Conservation (phyloP, 2,113 vertebrate species). For the Corythornis vintsioides region DNA sequence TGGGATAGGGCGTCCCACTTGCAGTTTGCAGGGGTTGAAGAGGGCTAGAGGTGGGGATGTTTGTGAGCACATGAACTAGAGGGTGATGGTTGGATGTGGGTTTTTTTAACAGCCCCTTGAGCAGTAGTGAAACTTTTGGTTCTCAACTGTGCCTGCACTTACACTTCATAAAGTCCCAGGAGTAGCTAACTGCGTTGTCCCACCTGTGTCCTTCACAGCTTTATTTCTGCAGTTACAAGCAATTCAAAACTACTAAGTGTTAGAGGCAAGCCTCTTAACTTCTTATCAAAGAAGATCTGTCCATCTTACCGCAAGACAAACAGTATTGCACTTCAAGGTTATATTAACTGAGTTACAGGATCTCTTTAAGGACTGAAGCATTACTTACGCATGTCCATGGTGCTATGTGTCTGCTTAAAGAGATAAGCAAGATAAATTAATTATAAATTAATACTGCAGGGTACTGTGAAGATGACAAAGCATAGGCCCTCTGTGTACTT, state of each 20-base stretch:
- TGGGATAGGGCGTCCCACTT: background rate
- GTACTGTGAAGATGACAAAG: constrained; percentile 69
- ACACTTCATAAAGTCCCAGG: constrained; percentile 30
- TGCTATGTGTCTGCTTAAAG: constrained; percentile 67
- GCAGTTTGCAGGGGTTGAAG: background rate
- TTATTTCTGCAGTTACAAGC: constrained; percentile 74
- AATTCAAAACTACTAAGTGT: constrained; percentile 62
- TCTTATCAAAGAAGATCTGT: constrained; percentile 64
- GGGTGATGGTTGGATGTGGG: background rate
- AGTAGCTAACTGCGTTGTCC: constrained; percentile 47
- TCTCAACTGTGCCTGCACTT: constrained; percentile 24
- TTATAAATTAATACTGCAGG: constrained; percentile 74
- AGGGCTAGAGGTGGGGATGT: background rate
- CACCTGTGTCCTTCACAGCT: constrained; percentile 68
- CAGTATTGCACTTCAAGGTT: constrained; percentile 80
- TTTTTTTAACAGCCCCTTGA: background rate
- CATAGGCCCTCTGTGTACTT: constrained; percentile 64
- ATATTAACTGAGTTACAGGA: constrained; percentile 70
- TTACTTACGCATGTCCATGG: constrained; percentile 64
- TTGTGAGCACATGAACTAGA: constrained; percentile 20
- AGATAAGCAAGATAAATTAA: constrained; percentile 76
- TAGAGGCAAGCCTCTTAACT: constrained; percentile 58
- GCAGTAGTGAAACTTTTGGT: constrained; percentile 57
- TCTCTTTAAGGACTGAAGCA: constrained; percentile 66
- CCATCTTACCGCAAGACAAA: constrained; percentile 69